Conservation (phyloP, 2,888 invertebrate genomes). For the Pteria penguin region DNA sequence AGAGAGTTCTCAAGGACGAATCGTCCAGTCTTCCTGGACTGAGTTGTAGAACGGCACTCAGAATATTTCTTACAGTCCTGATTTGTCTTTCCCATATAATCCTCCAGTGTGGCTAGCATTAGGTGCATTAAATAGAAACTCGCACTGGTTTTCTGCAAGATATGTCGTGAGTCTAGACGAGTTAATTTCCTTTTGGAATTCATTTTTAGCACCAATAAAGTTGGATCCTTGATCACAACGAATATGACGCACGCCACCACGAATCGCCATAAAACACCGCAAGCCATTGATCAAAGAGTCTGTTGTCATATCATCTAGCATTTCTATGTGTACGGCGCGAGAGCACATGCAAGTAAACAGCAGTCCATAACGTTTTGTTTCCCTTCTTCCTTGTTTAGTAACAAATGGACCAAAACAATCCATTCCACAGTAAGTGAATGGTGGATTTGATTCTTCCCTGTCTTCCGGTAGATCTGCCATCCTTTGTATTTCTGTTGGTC, state of each 20-base stretch:
- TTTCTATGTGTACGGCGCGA: conserved; percentile 60
- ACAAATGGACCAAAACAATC: conserved; percentile 65
- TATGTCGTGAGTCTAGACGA: conserved; percentile 20
- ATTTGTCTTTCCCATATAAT: conserved; percentile 64
- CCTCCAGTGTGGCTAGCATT: conserved; percentile 60
- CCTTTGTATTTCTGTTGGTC: background rate
- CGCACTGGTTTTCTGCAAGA: conserved; percentile 39
- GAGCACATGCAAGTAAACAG: conserved; percentile 60
- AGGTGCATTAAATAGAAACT: conserved; percentile 58
- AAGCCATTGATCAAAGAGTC: conserved; percentile 60
- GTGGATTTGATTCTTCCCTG: conserved; percentile 49
- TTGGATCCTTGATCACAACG: conserved; percentile 61
- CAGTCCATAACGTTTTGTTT: conserved; percentile 59
- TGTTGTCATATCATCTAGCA: conserved; percentile 55
- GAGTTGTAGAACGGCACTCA: conserved; percentile 38
- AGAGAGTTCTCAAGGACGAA: conserved; percentile 19
- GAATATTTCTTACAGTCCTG: conserved; percentile 49
- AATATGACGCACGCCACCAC: conserved; percentile 50
- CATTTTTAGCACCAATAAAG: conserved; percentile 59
- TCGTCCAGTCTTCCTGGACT: conserved; percentile 32
- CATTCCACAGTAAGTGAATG: conserved; percentile 57
- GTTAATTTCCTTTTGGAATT: conserved; percentile 36
- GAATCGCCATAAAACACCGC: conserved; percentile 53
- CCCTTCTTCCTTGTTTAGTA: conserved; percentile 57
- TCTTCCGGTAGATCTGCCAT: conserved; percentile 35